phyloP scores from a whole-genome alignment of 30 jellyfish, hydroid and myxozoan genomes.

The Rhopilema esculentum region DNA sequence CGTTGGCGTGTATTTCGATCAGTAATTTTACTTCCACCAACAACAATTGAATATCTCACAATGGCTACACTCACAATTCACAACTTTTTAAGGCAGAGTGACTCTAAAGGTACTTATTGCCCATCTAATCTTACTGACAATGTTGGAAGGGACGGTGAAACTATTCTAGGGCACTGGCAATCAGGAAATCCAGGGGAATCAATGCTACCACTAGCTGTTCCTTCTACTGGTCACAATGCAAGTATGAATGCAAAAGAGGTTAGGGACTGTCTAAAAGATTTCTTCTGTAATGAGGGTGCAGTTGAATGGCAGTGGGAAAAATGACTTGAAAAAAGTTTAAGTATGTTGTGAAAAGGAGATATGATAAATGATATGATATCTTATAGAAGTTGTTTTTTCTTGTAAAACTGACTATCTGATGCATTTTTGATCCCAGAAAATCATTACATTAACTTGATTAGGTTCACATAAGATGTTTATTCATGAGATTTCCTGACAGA shows the following conservation, averaged over 20 bases:
- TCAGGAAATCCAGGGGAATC: constrained; percentile 1
- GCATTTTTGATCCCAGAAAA: background rate
- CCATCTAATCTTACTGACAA: constrained; percentile 35
- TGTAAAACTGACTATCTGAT: background rate
- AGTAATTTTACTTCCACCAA: constrained; percentile 30
- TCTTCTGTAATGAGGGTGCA: background rate
- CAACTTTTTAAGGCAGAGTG: constrained; percentile 33
- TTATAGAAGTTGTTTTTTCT: background rate
- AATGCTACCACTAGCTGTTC: background rate
- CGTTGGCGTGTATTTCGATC: constrained; percentile 56
- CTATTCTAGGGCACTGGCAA: constrained; percentile 31
- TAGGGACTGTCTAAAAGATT: background rate
- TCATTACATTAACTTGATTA: background rate
- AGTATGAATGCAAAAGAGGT: background rate
- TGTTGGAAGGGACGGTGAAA: constrained; percentile 7
- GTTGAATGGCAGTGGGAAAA: background rate
- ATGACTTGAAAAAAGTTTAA: background rate
- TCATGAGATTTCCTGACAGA: background rate
- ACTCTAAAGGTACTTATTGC: constrained; percentile 17
- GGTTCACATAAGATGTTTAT: background rate
- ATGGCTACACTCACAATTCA: constrained; percentile 29
- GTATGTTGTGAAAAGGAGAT: background rate
- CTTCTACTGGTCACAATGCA: background rate
- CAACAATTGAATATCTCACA: constrained; percentile 18
- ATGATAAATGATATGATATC: background rate